Evolutionary conservation across 2,888 invertebrate genomes (phyloP).

Genomic region (Adelphocoris suturalis): DNA sequence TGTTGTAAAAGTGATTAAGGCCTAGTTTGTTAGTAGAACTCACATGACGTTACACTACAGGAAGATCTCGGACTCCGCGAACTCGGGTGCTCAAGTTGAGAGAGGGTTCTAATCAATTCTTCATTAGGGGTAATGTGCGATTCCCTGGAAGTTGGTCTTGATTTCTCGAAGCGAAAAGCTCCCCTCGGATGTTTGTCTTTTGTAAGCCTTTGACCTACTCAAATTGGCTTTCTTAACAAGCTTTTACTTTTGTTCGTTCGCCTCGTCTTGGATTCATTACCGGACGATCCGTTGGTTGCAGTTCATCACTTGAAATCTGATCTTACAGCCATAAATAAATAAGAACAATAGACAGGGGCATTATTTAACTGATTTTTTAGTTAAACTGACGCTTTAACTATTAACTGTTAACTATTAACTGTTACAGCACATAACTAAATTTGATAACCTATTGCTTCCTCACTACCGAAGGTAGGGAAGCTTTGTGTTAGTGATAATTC

Average conservation of each 20-base stretch:
- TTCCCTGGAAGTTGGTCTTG: slow-evolving; percentile 17
- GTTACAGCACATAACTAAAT: too few species aligned
- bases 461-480: too few species aligned
- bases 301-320: too few species aligned
- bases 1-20: slow-evolving; percentile 16
- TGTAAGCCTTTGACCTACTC: neutral
- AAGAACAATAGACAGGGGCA: too few species aligned
- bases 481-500: too few species aligned
- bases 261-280: neutral
- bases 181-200: neutral
- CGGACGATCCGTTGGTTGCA: neutral
- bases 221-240: neutral
- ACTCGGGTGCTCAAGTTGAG: neutral
- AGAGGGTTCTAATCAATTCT: slow-evolving; percentile 51
- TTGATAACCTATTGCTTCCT: too few species aligned
- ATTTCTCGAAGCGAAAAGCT: neutral
- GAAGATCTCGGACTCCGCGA: neutral
- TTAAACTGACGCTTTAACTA: too few species aligned
- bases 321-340: too few species aligned
- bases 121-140: slow-evolving; percentile 46
- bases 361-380: too few species aligned
- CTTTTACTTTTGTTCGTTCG: slow-evolving; percentile 8
- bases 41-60: neutral
- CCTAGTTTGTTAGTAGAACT: neutral
- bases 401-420: too few species aligned